These are phyloP conservation scores for Cynopterus brachyotis DNA, from an alignment of 2,113 vertebrate species.

Conservation along the genomic window DNA sequence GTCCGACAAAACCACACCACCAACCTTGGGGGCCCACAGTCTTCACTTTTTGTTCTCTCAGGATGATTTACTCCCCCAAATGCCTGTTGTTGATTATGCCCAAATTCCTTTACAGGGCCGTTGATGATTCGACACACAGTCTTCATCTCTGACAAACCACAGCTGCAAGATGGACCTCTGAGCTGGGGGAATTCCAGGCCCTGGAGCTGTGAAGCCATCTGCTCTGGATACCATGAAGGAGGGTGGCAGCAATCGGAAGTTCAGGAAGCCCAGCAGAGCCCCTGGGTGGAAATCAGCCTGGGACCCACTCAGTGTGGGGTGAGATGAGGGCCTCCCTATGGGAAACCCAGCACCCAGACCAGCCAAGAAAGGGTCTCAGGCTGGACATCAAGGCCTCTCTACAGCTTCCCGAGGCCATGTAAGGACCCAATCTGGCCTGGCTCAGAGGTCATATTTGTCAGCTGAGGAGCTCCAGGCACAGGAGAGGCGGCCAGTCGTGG, in stretches of 20 bases:
- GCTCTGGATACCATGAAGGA: background rate
- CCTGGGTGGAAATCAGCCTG: background rate
- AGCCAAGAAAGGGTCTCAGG: background rate
- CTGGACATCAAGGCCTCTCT: background rate
- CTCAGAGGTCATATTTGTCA: constrained; percentile 40
- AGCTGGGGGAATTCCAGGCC: background rate
- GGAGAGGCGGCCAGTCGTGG: constrained; percentile 52
- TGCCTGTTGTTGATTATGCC: background rate
- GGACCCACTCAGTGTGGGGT: background rate
- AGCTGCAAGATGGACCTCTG: background rate
- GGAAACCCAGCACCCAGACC: accelerated
- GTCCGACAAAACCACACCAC: background rate
- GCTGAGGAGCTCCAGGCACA: background rate
- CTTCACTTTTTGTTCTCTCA: background rate
- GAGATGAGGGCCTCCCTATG: background rate
- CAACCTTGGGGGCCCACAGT: background rate
- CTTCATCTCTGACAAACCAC: background rate
- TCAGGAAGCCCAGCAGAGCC: background rate
- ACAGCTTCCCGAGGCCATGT: background rate
- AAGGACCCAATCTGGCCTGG: constrained; percentile 35
- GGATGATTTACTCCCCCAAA: background rate
- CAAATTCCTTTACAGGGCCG: background rate
- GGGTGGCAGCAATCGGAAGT: background rate
- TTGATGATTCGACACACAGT: background rate
- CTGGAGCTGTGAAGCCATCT: background rate